Evolutionary conservation across 2,113 vertebrate species (phyloP), one percentile per base, ranked within the genome.

Genomic region (Syngnathoides biaculeatus): DNA sequence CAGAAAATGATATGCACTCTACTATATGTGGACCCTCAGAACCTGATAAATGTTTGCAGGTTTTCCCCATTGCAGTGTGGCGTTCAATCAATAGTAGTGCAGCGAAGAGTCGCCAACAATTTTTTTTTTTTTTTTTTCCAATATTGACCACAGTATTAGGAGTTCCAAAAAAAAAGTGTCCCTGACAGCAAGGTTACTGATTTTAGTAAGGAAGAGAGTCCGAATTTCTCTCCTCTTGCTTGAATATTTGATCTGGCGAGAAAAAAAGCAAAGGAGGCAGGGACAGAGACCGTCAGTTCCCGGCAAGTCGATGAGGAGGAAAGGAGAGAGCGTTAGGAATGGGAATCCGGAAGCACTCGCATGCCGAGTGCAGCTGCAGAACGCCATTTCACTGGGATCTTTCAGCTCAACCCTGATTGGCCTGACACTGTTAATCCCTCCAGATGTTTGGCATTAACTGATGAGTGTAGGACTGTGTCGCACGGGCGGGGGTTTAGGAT

Each of bases 371-470:
- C 94, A 95, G 93, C 92, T 95, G 93, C 89, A 91, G 84, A 91
- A 87, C 79, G 85, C 87, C 81, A 87, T 89, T 90, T 92, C 79
- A 68, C 87, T 77, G 87, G 84, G 90, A 92, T 93, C 91, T 89
- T 87, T 93, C 91, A 92, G 90, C 85, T 82, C 84, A 67, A 43
- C 66, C 8, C 89, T 83, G 86, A 84, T 84, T 91, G 90, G 85
- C 85, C 89, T 87, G 89, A 89, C 80, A 78, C 85, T 52, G 88
- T 85, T 90, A 85, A 87, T 84, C 86, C 87, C 89, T 89, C 92
- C 92, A 95, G 93, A 94, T 93, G 93, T 92, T 92, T 81, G 73
- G 84, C 80, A 80, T 90, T 93, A 92, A 90, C 74, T 79, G 87
- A 92, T 91, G 89, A 92, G 90, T 90, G 90, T 84, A 65, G 82